Conservation (phyloP, 2,888 invertebrate genomes). For the Ligdia adustata region DNA sequence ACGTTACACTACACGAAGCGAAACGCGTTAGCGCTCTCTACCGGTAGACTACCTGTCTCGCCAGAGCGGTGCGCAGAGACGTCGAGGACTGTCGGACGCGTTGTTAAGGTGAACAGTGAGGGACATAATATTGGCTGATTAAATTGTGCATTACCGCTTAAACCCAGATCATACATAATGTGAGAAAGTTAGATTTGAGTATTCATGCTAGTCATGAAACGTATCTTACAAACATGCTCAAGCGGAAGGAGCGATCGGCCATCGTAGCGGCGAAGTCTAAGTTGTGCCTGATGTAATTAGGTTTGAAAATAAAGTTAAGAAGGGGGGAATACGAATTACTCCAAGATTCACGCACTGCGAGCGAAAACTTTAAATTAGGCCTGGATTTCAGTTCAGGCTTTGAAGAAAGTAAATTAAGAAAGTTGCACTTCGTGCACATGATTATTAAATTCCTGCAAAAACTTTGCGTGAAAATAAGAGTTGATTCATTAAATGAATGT, state of each 20-base stretch:
- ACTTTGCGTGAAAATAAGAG: constrained; percentile 46
- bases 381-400: constrained; percentile 48
- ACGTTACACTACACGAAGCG: constrained; percentile 32
- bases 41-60: constrained; percentile 49
- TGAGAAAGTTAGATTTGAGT: constrained; percentile 67
- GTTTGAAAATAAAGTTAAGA: constrained; percentile 26
- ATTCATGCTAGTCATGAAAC: constrained; percentile 76
- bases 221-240: constrained; percentile 78
- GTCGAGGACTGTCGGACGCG: constrained; percentile 65
- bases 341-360: constrained; percentile 48
- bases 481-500: constrained; percentile 45
- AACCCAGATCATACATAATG: constrained; percentile 68
- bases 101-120: constrained; percentile 71
- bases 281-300: constrained; percentile 62
- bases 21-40: constrained; percentile 34
- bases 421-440: constrained; percentile 55
- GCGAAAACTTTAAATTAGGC: constrained; percentile 61
- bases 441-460: constrained; percentile 53
- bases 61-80: constrained; percentile 65
- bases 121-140: constrained; percentile 66
- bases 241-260: constrained; percentile 80
- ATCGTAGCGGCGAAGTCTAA: constrained; percentile 62
- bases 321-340: constrained; percentile 35
- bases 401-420: constrained; percentile 59
- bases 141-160: constrained; percentile 69